Evolutionary conservation across 2,113 vertebrate species (phyloP), one percentile per base, ranked within the genome.

Genomic region (Amazona vittata): DNA sequence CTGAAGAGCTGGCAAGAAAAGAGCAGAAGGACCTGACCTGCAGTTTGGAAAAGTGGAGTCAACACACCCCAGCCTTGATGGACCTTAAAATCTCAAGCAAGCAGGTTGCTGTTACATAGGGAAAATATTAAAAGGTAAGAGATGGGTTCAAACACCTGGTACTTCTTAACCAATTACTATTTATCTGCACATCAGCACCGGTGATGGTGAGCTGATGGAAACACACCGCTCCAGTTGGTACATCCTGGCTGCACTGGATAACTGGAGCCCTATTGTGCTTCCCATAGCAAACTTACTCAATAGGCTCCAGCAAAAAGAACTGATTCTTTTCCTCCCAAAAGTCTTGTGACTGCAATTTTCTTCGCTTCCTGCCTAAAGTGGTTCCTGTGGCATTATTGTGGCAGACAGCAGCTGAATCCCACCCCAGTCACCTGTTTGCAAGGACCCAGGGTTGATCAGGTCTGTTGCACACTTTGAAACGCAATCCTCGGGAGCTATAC

Each of bases 381-480:
- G 75, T 49, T 69, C 68, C 76, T 29, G 3, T 3, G 18, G 74
- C 2, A 77, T 19, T 52, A 46, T 5, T 11, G 35, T 47, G 92
- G 22, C 0, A 6, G 83, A 6, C 6, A 5, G 69, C 31, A 74
- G 75, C 93, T 52, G 57, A 7, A 31, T 28, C 44, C 65, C 79
- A 16, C 44, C 44, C 22, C 0, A n/a, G 39, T 2, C 2, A 43
- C 64, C 3, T 10, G 43, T 39, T 25, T 13, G 43, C 8, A 1
- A 22, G 63, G 24, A 49, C 79, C 57, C 10, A 0, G 57, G 22
- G 12, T 44, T 44, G 47, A 78, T 77, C 21, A 4, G 59, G 12
- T 83, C 83, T 41, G 49, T 41, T 22, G 15, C 60, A 7, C 0
- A 1, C 94, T 95, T 95, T 94, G 94, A 96, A 95, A 95, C 60